phyloP scores from a whole-genome alignment of 2,113 vertebrate species.

The Climacteris rufus region DNA sequence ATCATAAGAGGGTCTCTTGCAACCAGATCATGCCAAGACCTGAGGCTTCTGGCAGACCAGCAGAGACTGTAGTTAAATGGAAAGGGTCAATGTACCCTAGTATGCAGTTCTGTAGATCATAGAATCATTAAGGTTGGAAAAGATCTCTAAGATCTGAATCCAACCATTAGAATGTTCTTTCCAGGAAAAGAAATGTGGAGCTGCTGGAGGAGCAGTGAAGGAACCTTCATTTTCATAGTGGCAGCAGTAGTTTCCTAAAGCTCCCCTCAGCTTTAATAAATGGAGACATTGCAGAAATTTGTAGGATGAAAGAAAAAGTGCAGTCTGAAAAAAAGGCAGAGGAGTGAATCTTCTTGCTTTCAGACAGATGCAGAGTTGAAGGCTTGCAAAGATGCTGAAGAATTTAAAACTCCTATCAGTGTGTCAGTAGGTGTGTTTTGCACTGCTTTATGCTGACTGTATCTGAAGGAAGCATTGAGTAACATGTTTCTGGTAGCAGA shows the following conservation, averaged over 20 bases:
- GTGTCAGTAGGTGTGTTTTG: background rate
- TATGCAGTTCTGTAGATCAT: background rate
- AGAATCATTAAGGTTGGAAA: background rate
- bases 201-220: background rate
- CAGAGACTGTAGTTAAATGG: background rate
- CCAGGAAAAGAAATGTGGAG: background rate
- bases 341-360: background rate
- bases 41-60: background rate
- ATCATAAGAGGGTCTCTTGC: background rate
- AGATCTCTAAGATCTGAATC: background rate
- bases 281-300: background rate
- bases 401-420: background rate
- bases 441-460: background rate
- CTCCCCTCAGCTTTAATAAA: background rate
- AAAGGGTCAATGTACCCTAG: rapidly evolving
- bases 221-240: background rate
- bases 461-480: background rate
- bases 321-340: background rate
- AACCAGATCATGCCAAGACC: background rate
- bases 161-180: background rate
- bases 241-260: background rate
- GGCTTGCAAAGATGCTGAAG: background rate
- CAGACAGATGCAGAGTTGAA: background rate
- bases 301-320: background rate
- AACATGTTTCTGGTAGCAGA: background rate